Evolutionary conservation across 1,140 invertebrate species (phyloP).

Genomic region (Adoxophyes honmai): DNA sequence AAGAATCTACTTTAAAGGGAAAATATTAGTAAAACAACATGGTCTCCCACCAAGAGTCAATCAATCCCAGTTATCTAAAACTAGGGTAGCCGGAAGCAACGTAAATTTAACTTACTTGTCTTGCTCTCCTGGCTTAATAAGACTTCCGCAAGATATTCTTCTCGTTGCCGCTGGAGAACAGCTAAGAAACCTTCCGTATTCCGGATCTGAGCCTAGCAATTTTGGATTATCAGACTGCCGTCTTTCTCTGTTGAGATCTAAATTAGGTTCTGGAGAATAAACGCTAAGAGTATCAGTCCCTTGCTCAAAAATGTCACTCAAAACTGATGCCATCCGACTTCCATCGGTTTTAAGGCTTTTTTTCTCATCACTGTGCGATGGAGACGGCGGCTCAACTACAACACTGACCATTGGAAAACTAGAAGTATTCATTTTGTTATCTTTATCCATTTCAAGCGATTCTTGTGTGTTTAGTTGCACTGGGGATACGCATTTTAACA

Average conservation of each 20-base stretch:
- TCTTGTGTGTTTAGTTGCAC: slow-evolving; percentile 15
- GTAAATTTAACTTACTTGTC: slow-evolving; percentile 72
- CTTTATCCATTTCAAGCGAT: slow-evolving; percentile 17
- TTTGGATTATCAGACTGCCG: slow-evolving; percentile 80
- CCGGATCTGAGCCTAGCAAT: slow-evolving; percentile 78
- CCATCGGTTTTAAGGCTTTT: slow-evolving; percentile 57
- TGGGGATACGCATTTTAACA: neutral
- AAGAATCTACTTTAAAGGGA: too few relatives aligned
- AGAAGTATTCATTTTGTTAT: slow-evolving; percentile 34
- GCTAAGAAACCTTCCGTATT: slow-evolving; percentile 79
- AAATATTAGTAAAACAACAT: too few relatives aligned
- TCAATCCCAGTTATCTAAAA: too few relatives aligned
- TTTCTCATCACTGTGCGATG: slow-evolving; percentile 75
- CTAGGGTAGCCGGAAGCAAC: too few relatives aligned
- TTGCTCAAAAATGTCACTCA: slow-evolving; percentile 69
- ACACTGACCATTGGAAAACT: slow-evolving; percentile 81
- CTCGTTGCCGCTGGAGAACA: slow-evolving; percentile 86
- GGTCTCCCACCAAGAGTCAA: too few relatives aligned
- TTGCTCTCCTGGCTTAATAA: slow-evolving; percentile 82
- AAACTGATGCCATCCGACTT: slow-evolving; percentile 65
- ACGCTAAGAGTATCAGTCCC: slow-evolving; percentile 62
- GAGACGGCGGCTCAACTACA: slow-evolving; percentile 84
- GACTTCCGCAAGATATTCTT: slow-evolving; percentile 87
- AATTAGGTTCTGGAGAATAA: slow-evolving; percentile 59
- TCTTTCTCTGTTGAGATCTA: slow-evolving; percentile 59